Percentiles rank a stretch among this genome's conserved stretches.
phyloP scores from a whole-genome alignment of 2,113 vertebrate genomes.

The Camelus bactrianus region DNA sequence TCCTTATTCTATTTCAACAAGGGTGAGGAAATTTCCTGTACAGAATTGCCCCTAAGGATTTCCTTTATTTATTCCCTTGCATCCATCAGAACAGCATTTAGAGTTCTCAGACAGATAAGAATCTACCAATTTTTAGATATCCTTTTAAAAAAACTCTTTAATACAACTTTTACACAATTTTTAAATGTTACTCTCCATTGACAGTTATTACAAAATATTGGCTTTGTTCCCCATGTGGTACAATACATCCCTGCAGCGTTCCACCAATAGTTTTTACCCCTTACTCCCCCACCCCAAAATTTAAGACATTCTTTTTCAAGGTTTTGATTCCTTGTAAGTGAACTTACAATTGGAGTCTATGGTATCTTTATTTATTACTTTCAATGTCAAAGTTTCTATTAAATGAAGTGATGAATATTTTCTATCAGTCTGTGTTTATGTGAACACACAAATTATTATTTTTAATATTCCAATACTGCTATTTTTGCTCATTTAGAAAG shows the following conservation, averaged over 20 bases:
- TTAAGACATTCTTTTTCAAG: background rate
- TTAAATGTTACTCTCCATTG: too few relatives aligned
- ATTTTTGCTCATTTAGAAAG: background rate
- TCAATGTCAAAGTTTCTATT: conserved; percentile 2
- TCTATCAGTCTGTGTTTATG: background rate
- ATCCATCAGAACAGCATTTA: background rate
- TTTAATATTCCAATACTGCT: background rate
- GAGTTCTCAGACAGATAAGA: background rate
- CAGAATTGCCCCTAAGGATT: background rate
- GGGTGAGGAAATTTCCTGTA: background rate
- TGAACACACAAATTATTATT: background rate
- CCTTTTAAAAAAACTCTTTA: too few relatives aligned
- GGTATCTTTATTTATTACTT: background rate
- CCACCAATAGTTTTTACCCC: too few relatives aligned
- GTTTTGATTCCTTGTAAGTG: background rate
- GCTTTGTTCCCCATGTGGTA: too few relatives aligned
- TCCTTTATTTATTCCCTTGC: background rate
- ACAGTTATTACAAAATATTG: too few relatives aligned
- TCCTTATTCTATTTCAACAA: background rate
- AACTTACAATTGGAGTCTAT: background rate
- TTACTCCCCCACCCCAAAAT: too few relatives aligned
- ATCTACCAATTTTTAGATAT: background rate
- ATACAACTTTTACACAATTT: too few relatives aligned
- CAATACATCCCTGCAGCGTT: too few relatives aligned
- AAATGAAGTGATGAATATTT: background rate